A percentile compares a stretch with the other conserved stretches of the same genome.
phyloP scores from a whole-genome alignment of 2,888 invertebrate species.

The Chloromyia formosa region DNA sequence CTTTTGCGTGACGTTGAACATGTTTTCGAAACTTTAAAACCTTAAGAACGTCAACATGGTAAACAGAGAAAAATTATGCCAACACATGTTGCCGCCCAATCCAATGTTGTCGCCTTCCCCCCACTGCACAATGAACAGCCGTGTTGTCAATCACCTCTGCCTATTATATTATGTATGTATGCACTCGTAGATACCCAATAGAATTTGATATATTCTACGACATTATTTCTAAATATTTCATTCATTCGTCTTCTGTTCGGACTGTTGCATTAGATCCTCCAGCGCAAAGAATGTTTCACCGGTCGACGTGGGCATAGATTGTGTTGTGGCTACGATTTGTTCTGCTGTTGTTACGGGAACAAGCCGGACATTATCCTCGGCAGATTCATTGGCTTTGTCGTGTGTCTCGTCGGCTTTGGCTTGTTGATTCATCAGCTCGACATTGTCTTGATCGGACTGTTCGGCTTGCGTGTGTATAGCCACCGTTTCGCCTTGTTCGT shows the following conservation, averaged over 20 bases:
- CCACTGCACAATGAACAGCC: no score
- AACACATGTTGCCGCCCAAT: no score
- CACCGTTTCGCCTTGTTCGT: constrained; percentile 54
- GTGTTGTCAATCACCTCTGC: no score
- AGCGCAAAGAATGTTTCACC: constrained; percentile 57
- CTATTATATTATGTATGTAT: no score
- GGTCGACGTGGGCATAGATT: constrained; percentile 51
- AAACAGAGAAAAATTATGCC: no score
- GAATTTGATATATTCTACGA: no score
- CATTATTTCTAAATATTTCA: constrained; percentile 10
- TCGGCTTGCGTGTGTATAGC: constrained; percentile 45
- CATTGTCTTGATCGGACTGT: constrained; percentile 19
- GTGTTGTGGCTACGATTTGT: constrained; percentile 53
- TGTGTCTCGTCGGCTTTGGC: constrained; percentile 28
- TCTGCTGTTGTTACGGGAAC: constrained; percentile 45
- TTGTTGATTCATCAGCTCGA: constrained; percentile 25
- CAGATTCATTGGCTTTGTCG: constrained; percentile 31
- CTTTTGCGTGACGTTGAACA: no score
- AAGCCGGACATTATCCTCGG: constrained; percentile 16
- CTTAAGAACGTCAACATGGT: no score
- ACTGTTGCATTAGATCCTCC: constrained; percentile 58
- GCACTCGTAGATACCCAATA: no score
- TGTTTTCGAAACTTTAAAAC: no score
- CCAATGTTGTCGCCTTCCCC: no score
- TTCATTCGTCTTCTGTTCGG: constrained; percentile 44